Percentiles rank a stretch among this genome's conserved stretches.
These are phyloP conservation scores for Ellobium chinense DNA, from an alignment of 2,888 invertebrate species.

Conservation along the genomic window DNA sequence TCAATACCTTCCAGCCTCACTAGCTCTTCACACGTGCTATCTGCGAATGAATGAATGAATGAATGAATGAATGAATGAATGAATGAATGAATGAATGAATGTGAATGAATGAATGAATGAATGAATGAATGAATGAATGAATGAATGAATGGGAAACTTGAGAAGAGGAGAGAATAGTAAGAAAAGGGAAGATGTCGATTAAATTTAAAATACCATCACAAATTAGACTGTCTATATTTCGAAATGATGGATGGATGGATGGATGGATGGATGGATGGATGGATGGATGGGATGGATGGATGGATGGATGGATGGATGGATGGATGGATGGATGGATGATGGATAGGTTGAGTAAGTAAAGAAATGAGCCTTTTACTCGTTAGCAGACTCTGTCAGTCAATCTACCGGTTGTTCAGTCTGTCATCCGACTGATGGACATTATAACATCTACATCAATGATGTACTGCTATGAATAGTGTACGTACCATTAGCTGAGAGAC, in stretches of 20 bases:
- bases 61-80: not conserved
- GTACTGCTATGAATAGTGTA: too few species aligned
- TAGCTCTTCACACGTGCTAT: conserved; percentile 51
- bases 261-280: not conserved
- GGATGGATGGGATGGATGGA: not conserved
- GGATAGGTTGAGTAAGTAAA: not conserved
- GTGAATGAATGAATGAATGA: not conserved
- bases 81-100: not conserved
- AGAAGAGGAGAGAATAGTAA: too few species aligned
- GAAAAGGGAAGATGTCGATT: too few species aligned
- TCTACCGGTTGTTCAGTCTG: too few species aligned
- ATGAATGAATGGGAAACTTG: not conserved
- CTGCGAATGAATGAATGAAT: conserved; percentile 34
- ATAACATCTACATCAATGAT: too few species aligned
- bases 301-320: not conserved
- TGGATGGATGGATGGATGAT: not conserved
- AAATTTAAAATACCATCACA: too few species aligned
- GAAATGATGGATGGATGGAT: not conserved
- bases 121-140: not conserved
- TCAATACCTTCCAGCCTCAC: conserved; percentile 43
- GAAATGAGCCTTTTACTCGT: not conserved
- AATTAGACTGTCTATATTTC: not conserved
- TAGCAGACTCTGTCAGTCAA: too few species aligned
- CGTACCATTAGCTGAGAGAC: conserved; percentile 57
- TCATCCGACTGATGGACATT: too few species aligned